Evolutionary conservation across 2,888 invertebrate species (phyloP).

Genomic region (Macrophya annulata): DNA sequence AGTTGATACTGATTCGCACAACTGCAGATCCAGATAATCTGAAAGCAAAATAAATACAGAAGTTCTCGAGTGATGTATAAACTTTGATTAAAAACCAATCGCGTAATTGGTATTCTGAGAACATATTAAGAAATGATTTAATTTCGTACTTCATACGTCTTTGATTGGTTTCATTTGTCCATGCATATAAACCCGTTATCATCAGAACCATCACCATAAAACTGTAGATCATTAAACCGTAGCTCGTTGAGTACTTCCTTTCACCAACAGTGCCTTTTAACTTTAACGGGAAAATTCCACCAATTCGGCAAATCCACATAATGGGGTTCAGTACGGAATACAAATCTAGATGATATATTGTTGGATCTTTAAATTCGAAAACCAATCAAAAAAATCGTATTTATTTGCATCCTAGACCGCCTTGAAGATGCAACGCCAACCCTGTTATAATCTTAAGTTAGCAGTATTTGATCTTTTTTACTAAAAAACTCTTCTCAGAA

Average conservation of each 20-base stretch:
- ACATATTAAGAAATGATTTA: background rate
- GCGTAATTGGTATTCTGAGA: background rate
- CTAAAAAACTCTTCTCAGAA: background rate
- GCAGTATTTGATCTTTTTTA: background rate
- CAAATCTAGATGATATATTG: constrained; percentile 15
- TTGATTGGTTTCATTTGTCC: background rate
- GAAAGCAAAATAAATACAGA: background rate
- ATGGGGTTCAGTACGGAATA: constrained; percentile 4
- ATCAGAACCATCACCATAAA: background rate
- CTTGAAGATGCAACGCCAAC: background rate
- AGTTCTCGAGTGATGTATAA: background rate
- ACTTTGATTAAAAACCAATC: background rate
- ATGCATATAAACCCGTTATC: background rate
- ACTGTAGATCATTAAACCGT: constrained; percentile 16
- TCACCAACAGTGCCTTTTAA: constrained; percentile 5
- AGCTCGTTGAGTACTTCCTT: constrained; percentile 29
- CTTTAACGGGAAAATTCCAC: constrained; percentile 34
- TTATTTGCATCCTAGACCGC: too few species aligned
- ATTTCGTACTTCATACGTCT: background rate
- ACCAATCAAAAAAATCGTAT: background rate
- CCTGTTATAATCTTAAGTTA: background rate
- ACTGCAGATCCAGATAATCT: background rate
- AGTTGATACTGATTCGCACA: background rate
- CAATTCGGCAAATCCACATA: constrained; percentile 1
- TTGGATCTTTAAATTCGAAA: background rate